Evolutionary conservation across 2,888 invertebrate species (phyloP).

Genomic region (Tolmerus cingulatus): DNA sequence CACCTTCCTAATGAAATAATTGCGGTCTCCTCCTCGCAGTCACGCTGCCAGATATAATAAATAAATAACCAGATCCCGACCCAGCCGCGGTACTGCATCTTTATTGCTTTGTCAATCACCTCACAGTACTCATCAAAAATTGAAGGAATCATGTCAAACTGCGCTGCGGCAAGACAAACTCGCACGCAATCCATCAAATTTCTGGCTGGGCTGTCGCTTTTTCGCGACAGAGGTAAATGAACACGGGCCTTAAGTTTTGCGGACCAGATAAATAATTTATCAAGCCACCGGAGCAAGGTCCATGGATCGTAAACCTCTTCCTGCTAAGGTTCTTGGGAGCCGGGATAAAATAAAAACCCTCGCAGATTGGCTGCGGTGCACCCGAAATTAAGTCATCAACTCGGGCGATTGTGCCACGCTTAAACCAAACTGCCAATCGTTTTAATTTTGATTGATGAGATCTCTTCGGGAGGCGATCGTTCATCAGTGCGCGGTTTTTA

Average conservation of each 20-base stretch:
- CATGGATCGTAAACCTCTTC: not conserved
- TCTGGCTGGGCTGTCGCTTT: not conserved
- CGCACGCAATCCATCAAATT: slow-evolving; percentile 28
- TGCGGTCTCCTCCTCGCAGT: not conserved
- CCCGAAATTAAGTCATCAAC: slow-evolving; percentile 9
- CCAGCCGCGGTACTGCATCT: not conserved
- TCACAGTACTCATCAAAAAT: not conserved
- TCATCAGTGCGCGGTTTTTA: not conserved
- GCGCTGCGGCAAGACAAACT: not conserved
- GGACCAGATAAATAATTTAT: slow-evolving; percentile 21
- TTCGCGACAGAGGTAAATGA: slow-evolving; percentile 10
- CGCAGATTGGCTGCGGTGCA: not conserved
- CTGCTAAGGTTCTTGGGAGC: not conserved
- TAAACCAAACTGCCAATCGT: slow-evolving; percentile 13
- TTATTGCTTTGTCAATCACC: slow-evolving; percentile 24
- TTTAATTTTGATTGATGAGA: slow-evolving; percentile 25
- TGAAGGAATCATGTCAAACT: slow-evolving; percentile 15
- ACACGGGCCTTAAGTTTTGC: not conserved
- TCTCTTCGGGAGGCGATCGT: not conserved
- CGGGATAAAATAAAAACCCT: not conserved
- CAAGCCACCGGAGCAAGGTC: not conserved
- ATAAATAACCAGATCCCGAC: not conserved
- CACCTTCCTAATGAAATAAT: not conserved
- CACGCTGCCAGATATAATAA: not conserved
- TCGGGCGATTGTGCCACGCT: not conserved